Percentiles rank a stretch among this genome's conserved stretches.
phyloP scores from a whole-genome alignment of 1,140 invertebrate genomes.

The Scaptodrosophila lebanonensis region DNA sequence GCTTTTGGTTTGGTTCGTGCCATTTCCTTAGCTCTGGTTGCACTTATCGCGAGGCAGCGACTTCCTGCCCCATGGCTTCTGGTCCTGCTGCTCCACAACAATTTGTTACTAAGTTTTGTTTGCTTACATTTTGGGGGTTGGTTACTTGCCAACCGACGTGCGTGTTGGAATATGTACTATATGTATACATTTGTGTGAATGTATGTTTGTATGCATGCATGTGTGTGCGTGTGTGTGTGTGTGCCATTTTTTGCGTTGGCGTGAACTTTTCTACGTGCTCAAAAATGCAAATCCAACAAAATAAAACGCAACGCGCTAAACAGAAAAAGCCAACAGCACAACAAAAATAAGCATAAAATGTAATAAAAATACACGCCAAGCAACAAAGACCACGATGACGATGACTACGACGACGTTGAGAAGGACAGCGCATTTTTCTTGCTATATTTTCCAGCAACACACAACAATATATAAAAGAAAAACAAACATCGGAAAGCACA shows the following conservation, averaged over 20 bases:
- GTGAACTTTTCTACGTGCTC: slow-evolving; percentile 25
- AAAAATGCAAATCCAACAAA: slow-evolving; percentile 48
- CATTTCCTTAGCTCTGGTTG: neutral
- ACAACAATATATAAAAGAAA: slow-evolving; percentile 4
- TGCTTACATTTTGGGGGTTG: slow-evolving; percentile 24
- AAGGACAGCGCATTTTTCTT: too few relatives aligned
- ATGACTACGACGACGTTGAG: too few relatives aligned
- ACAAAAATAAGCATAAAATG: slow-evolving; percentile 18
- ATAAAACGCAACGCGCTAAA: slow-evolving; percentile 7
- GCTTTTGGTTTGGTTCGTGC: neutral
- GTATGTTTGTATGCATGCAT: too few relatives aligned
- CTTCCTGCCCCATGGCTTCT: slow-evolving; percentile 25
- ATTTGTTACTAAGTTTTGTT: slow-evolving; percentile 45
- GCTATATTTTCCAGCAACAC: too few relatives aligned
- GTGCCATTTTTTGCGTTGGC: neutral
- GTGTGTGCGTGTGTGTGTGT: slow-evolving; percentile 2
- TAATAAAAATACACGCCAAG: neutral
- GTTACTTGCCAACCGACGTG: too few relatives aligned
- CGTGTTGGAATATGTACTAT: too few relatives aligned
- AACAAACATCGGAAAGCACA: too few relatives aligned
- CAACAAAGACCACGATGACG: too few relatives aligned
- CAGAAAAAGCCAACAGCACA: slow-evolving; percentile 11
- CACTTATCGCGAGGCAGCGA: slow-evolving; percentile 44
- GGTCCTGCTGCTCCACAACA: slow-evolving; percentile 35
- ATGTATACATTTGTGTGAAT: too few relatives aligned